phyloP scores from a whole-genome alignment of 2,797 vertebrate genomes.

The Borostomias antarcticus region DNA sequence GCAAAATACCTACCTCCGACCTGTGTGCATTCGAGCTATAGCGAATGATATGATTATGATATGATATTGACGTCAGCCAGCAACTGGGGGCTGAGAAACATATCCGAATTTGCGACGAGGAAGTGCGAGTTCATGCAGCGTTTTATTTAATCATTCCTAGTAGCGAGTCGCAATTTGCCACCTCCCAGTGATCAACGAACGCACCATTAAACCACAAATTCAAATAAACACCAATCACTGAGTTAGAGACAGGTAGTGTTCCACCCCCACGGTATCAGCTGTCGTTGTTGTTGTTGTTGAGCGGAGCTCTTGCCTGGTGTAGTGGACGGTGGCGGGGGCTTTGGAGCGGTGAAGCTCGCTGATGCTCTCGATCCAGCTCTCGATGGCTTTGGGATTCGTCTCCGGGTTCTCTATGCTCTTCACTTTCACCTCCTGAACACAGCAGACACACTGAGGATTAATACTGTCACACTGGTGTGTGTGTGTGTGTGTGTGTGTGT shows the following conservation, averaged over 20 bases:
- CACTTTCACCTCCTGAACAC: slow-evolving; percentile 87
- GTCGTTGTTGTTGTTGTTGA: slow-evolving; percentile 3
- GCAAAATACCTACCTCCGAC: too few species aligned
- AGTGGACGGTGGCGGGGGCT: slow-evolving; percentile 89
- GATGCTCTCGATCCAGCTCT: slow-evolving; percentile 94
- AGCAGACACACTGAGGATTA: slow-evolving; percentile 1
- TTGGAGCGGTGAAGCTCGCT: slow-evolving; percentile 90
- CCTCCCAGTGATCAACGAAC: too few species aligned
- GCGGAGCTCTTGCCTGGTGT: slow-evolving; percentile 72
- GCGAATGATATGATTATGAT: too few species aligned
- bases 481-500: not conserved
- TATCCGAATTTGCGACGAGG: too few species aligned
- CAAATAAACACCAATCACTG: not conserved
- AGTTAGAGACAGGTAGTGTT: too few species aligned
- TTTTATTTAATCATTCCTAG: too few species aligned
- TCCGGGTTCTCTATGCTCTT: slow-evolving; percentile 88
- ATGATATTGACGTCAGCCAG: too few species aligned
- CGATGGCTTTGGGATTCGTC: slow-evolving; percentile 85
- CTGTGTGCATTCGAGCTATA: too few species aligned
- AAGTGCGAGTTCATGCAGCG: too few species aligned
- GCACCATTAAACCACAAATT: not conserved
- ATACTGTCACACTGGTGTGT: not conserved
- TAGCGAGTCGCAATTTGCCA: too few species aligned
- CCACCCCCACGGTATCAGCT: too few species aligned
- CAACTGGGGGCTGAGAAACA: too few species aligned